Base-by-base conservation (phyloP, 92 coral and sea anemone genomes). In the Plumapathes pennacea region DNA sequence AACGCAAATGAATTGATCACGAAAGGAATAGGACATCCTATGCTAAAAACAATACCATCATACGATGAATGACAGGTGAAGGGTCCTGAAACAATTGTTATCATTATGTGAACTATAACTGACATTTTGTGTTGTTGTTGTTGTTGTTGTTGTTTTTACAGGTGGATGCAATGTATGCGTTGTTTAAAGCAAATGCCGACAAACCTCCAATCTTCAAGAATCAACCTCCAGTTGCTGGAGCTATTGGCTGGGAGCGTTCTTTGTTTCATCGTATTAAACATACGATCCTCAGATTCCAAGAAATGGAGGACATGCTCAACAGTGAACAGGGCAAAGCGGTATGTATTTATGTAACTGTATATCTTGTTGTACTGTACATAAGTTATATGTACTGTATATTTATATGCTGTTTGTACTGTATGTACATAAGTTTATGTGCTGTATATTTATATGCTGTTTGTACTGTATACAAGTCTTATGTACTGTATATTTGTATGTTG, bases 191-290 rank as follows among this genome's bases (percentile, higher is more conserved):
- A 11, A 64, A 69, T 65, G 95, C 89, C 22, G 90, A 84, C 57
- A 71, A 79, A 3, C 99, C 99, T 3, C 99, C 97, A 25, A 74
- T 85, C 30, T 89, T 76, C 88, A 94, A 89, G 94, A 94, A 94
- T 51, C 99, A 94, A 58, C 99, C 99, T 0, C 99, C 99, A 5
- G 97, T 94, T 1, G 96, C 99, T 8, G 99, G 99, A 15, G 95
- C 99, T 26, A 89, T 94, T 22, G 77, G 95, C 67, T 94, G 99
- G 99, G 99, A 94, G 74, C 75, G 99, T 21, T 94, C 99, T 27
- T 81, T 94, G 17, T 94, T 94, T 51, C 62, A 84, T 57, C 84
- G 99, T 47, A 94, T 89, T 27, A 94, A 94, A 66, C 92, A 81
- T 33, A 94, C 99, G 51, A 81, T 94, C 46, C 62, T 94, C 46